These are phyloP conservation scores for Ophonus ardosiacus DNA, from an alignment of 2,888 invertebrate species.

Conservation along the genomic window DNA sequence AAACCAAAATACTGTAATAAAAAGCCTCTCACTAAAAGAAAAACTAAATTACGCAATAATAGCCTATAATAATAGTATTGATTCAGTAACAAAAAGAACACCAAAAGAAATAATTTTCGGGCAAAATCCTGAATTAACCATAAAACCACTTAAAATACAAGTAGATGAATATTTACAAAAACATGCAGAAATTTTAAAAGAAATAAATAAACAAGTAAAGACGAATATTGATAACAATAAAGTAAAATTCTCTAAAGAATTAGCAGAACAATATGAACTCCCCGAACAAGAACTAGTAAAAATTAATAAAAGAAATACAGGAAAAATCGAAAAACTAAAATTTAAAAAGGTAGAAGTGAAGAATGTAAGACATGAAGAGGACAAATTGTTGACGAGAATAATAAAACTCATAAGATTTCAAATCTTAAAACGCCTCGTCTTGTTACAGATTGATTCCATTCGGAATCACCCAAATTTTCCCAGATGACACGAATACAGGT, in stretches of 20 bases:
- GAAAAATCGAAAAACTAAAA: conserved; percentile 30
- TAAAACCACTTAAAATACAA: conserved; percentile 9
- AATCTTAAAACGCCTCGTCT: neutral
- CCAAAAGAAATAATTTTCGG: conserved; percentile 21
- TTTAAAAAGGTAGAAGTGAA: neutral
- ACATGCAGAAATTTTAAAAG: neutral
- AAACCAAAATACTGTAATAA: neutral
- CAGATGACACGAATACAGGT: neutral
- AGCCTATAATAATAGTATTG: conserved; percentile 23
- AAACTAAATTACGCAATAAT: conserved; percentile 27
- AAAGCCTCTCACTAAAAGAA: conserved; percentile 13
- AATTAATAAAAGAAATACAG: conserved; percentile 39
- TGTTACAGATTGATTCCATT: neutral
- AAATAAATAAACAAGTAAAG: conserved; percentile 17
- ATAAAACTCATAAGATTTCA: neutral
- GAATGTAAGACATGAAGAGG: neutral
- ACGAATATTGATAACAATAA: neutral
- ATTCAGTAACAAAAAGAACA: conserved; percentile 32
- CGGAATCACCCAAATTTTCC: neutral
- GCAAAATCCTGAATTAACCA: neutral
- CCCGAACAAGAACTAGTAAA: neutral
- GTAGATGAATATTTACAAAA: conserved; percentile 20
- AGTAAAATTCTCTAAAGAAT: neutral
- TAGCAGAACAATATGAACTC: neutral
- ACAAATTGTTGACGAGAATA: neutral